Conservation (phyloP, 2,888 invertebrate genomes). For the Drosophila fulvimacula region DNA sequence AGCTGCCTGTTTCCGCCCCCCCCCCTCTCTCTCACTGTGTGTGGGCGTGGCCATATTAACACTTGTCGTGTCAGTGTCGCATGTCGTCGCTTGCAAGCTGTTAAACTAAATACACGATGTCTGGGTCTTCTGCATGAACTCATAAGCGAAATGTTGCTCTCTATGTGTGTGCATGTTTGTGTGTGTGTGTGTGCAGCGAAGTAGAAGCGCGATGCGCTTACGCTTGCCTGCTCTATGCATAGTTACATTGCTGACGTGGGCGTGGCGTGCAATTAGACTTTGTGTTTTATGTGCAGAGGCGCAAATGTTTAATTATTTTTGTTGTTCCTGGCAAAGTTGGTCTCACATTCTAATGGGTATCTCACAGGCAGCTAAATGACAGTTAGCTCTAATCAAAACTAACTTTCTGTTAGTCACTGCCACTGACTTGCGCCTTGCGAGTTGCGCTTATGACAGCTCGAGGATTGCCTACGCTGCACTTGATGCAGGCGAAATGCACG, state of each 20-base stretch:
- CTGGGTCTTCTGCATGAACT: slow-evolving; percentile 69
- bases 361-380: not conserved
- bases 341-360: slow-evolving; percentile 2
- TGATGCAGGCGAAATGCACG: slow-evolving; percentile 9
- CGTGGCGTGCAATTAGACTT: slow-evolving; percentile 61
- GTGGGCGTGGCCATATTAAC: slow-evolving; percentile 72
- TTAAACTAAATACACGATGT: slow-evolving; percentile 78
- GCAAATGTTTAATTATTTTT: slow-evolving; percentile 20
- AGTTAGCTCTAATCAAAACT: not conserved
- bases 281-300: slow-evolving; percentile 46
- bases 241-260: slow-evolving; percentile 20
- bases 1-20: not conserved
- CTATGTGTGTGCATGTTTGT: slow-evolving; percentile 2
- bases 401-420: slow-evolving; percentile 4
- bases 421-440: slow-evolving; percentile 9
- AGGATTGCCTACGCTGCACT: not conserved
- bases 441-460: not conserved
- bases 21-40: not conserved
- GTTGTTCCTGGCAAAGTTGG: not conserved
- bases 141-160: slow-evolving; percentile 57
- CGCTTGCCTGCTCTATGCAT: slow-evolving; percentile 52
- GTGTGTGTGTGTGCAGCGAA: slow-evolving; percentile 36
- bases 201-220: slow-evolving; percentile 48
- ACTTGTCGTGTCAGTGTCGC: slow-evolving; percentile 80
- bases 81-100: slow-evolving; percentile 73